Evolutionary conservation across 1,140 invertebrate species (phyloP).

Genomic region (Dendrolimus punctatus): DNA sequence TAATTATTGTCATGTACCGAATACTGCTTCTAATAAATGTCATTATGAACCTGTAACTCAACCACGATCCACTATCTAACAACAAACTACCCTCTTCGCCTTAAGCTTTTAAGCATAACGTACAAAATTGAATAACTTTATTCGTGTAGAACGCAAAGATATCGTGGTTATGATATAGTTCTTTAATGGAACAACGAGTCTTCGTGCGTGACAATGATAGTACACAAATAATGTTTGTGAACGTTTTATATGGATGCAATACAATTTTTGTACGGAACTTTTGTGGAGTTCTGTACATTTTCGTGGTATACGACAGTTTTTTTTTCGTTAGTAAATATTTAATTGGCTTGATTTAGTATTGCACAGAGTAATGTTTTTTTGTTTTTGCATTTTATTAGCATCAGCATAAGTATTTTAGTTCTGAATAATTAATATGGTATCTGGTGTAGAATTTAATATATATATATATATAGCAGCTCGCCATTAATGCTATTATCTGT

Average conservation of each 20-base stretch:
- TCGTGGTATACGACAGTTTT: background rate
- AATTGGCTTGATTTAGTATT: background rate
- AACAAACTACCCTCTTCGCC: conserved; percentile 6
- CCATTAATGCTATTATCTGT: too few species aligned
- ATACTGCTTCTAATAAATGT: conserved; percentile 69
- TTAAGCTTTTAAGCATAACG: conserved; percentile 19
- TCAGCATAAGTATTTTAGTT: too few species aligned
- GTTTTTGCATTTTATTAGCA: background rate
- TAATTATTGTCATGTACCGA: conserved; percentile 69
- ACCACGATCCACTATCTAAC: conserved; percentile 21
- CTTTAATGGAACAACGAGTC: conserved; percentile 57
- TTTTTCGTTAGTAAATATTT: background rate
- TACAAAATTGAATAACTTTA: conserved; percentile 2
- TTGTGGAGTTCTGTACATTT: conserved; percentile 16
- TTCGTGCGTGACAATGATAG: conserved; percentile 65
- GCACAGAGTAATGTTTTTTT: background rate
- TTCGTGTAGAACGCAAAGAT: background rate
- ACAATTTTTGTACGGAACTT: conserved; percentile 37
- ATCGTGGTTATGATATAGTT: conserved; percentile 46
- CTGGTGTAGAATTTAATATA: too few species aligned
- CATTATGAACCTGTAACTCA: conserved; percentile 53
- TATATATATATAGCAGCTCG: too few species aligned
- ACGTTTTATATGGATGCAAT: conserved; percentile 49
- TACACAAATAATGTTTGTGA: conserved; percentile 51
- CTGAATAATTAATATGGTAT: too few species aligned